Evolutionary conservation across 1,140 invertebrate species (phyloP).

Genomic region (Charaxes varanes): DNA sequence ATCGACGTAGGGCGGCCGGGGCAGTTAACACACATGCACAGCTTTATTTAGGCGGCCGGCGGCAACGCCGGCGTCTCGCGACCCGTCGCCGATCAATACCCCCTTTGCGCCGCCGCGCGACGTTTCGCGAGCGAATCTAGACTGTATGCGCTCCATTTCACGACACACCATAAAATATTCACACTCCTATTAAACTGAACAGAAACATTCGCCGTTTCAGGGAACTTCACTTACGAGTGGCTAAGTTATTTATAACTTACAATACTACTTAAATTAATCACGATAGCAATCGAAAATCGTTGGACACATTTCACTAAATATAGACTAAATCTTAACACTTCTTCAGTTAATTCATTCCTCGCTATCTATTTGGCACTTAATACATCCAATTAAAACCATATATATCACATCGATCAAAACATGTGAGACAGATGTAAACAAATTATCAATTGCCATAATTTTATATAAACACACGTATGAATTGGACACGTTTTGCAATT

Average conservation of each 20-base stretch:
- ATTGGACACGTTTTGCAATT: too few species aligned
- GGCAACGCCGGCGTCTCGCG: conserved; percentile 65
- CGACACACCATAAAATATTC: conserved; percentile 70
- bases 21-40: conserved; percentile 58
- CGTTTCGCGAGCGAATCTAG: conserved; percentile 53
- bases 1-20: conserved; percentile 57
- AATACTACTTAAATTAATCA: too few species aligned
- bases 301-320: neutral
- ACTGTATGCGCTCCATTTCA: conserved; percentile 58
- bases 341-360: neutral
- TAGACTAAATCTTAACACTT: neutral
- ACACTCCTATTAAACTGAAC: conserved; percentile 60
- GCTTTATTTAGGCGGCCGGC: conserved; percentile 70
- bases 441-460: conserved; percentile 14
- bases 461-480: conserved; percentile 16
- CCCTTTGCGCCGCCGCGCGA: conserved; percentile 64
- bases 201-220: conserved; percentile 38
- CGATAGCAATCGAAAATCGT: too few species aligned
- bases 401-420: conserved; percentile 19
- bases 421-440: conserved; percentile 38
- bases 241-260: too few species aligned
- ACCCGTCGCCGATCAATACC: conserved; percentile 66
- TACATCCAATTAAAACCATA: neutral
- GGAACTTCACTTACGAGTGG: conserved; percentile 7
- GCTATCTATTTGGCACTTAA: conserved; percentile 1